Evolutionary conservation across 2,888 invertebrate species (phyloP), one percentile per base, ranked within the genome.

Genomic region (Eutolmus rufibarbis): DNA sequence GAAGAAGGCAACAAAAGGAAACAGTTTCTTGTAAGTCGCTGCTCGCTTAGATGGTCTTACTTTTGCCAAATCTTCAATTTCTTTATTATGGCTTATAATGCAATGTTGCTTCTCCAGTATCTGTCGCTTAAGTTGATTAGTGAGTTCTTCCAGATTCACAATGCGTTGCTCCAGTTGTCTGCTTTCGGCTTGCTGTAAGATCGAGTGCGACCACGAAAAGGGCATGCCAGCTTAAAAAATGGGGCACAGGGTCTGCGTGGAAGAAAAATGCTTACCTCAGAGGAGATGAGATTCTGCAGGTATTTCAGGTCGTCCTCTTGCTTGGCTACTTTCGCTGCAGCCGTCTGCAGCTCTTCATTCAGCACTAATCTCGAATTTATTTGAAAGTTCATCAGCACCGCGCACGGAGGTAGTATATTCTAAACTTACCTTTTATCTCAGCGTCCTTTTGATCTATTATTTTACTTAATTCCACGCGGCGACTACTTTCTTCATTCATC

Each of bases 51-150:
- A 56, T 1, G 16, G 43, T 66, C 56, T 40, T 82, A 87, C 87
- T 51, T 76, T 76, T 51, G 51, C 76, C 57, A 87, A 76, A 74
- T 82, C 51, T 82, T 87, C 51, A 82, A 88, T 86, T 81, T 88
- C 88, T 57, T 86, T 82, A n/a, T 51, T 77, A 74, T 40, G 40
- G 4, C 82, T 78, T 74, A 23, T 66, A 23, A 87, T 86, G n/a
- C 51, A 66, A 19, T 88, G 23, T n/a, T 87, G 66, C 46, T 87
- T 86, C 37, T 87, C 66, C 1, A 46, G 40, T 12, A 86, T 77
- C 74, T 87, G 40, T 34, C n/a, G 19, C 19, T 85, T 77, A 5
- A 88, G 46, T 51, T 88, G 43, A 34, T 74, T 74, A 34, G 46
- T 34, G n/a, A 85, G 74, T 14, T 37, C 51, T 31, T 87, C 57